Evolutionary conservation across 2,113 vertebrate species (phyloP).

Genomic region (Rhinichthys klamathensis): DNA sequence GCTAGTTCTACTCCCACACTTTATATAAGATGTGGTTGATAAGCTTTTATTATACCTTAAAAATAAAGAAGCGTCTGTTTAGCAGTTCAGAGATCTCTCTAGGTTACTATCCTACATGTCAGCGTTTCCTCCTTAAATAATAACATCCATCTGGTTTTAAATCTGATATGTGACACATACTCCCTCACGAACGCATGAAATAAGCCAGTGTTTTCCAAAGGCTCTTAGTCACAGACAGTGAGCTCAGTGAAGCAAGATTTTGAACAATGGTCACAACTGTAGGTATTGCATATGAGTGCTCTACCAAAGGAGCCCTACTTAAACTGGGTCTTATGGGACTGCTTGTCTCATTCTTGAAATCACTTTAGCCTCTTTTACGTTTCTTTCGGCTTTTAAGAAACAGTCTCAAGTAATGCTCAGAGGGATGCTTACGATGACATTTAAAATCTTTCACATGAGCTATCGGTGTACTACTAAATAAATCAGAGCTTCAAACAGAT

Average conservation of each 20-base stretch:
- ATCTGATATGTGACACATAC: slow-evolving; percentile 30
- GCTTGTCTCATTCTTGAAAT: slow-evolving; percentile 46
- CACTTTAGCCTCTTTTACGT: slow-evolving; percentile 51
- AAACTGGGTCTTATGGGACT: slow-evolving; percentile 48
- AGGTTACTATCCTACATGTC: background rate
- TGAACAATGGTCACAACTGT: slow-evolving; percentile 48
- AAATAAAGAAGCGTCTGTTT: background rate
- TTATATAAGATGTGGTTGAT: slow-evolving; percentile 38
- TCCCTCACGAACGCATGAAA: slow-evolving; percentile 19
- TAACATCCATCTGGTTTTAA: slow-evolving; percentile 19
- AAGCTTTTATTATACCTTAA: slow-evolving; percentile 34
- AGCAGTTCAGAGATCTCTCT: background rate
- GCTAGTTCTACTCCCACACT: slow-evolving; percentile 32
- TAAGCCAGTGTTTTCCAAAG: slow-evolving; percentile 28
- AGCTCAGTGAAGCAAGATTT: slow-evolving; percentile 33
- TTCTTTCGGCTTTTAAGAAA: slow-evolving; percentile 38
- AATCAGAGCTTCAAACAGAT: slow-evolving; percentile 46
- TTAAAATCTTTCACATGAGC: slow-evolving; percentile 44
- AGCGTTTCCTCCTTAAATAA: slow-evolving; percentile 27
- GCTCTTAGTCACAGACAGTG: slow-evolving; percentile 43
- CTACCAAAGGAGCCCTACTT: slow-evolving; percentile 50
- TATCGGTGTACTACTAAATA: slow-evolving; percentile 48
- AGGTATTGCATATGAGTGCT: slow-evolving; percentile 24
- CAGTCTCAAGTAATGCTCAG: slow-evolving; percentile 40
- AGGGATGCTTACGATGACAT: slow-evolving; percentile 46